These are phyloP conservation scores for Spheniscus humboldti DNA, from an alignment of 2,797 vertebrate species.

Conservation along the genomic window DNA sequence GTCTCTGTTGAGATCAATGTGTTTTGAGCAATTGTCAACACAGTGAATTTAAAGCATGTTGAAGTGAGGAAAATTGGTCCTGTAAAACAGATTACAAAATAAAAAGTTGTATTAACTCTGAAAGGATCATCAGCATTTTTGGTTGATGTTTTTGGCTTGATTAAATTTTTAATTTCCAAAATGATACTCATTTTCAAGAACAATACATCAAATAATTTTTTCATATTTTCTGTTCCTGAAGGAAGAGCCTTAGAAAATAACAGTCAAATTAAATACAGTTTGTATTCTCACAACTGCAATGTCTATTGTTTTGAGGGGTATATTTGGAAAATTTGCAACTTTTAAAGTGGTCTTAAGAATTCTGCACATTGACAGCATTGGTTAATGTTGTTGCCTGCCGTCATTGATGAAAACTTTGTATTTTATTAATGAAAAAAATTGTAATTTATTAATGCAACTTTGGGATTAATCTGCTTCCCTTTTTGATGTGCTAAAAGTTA, in stretches of 20 bases:
- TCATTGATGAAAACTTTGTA: background rate
- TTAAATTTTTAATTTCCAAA: background rate
- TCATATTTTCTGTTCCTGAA: background rate
- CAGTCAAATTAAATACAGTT: background rate
- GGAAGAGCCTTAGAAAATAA: background rate
- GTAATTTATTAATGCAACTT: background rate
- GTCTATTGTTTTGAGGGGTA: background rate
- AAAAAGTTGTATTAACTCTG: background rate
- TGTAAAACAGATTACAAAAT: background rate
- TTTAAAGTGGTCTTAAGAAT: background rate
- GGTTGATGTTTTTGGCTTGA: background rate
- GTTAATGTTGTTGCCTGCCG: background rate
- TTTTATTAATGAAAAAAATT: background rate
- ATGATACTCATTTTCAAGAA: background rate
- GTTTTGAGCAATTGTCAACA: background rate
- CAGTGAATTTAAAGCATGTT: background rate
- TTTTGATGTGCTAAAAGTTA: background rate
- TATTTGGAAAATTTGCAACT: background rate
- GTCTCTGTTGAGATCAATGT: background rate
- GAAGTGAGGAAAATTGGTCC: background rate
- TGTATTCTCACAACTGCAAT: background rate
- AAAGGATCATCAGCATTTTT: background rate
- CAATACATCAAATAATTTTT: background rate
- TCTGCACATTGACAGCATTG: background rate
- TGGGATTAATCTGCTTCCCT: background rate